Evolutionary conservation across 2,113 vertebrate species (phyloP).

Genomic region (Lycocorax pyrrhopterus): DNA sequence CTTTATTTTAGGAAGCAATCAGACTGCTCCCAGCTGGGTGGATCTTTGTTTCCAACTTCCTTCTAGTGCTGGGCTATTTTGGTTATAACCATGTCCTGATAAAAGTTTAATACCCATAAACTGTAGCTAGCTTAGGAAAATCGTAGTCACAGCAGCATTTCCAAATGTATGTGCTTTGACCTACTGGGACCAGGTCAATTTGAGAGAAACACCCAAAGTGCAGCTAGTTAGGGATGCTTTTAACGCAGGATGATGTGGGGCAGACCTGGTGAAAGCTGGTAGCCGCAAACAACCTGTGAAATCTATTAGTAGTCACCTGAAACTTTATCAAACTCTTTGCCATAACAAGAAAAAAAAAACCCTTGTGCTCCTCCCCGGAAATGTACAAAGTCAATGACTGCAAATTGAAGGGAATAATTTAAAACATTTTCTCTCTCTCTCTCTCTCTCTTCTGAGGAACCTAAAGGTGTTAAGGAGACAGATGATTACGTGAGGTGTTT

Average conservation of each 20-base stretch:
- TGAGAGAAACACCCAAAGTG: neutral
- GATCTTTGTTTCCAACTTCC: conserved; percentile 23
- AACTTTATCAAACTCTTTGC: neutral
- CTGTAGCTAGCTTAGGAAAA: neutral
- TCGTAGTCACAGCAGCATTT: neutral
- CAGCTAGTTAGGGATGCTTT: neutral
- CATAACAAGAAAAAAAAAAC: neutral
- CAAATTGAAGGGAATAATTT: neutral
- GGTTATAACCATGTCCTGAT: neutral
- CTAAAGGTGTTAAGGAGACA: neutral
- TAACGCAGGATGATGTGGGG: neutral
- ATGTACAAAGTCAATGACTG: neutral
- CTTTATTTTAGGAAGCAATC: conserved; percentile 55
- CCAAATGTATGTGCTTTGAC: neutral
- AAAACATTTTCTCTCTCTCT: neutral
- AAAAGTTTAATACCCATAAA: neutral
- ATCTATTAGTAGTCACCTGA: neutral
- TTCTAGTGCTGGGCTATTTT: conserved; percentile 1
- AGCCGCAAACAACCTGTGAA: neutral
- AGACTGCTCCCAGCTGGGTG: conserved; percentile 16
- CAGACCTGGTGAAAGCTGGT: neutral
- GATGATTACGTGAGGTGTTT: neutral
- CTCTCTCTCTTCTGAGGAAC: neutral
- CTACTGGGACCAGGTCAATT: neutral
- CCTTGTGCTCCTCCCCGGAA: neutral